Conservation (phyloP, 2,797 vertebrate species). For the Eulemur mongoz region DNA sequence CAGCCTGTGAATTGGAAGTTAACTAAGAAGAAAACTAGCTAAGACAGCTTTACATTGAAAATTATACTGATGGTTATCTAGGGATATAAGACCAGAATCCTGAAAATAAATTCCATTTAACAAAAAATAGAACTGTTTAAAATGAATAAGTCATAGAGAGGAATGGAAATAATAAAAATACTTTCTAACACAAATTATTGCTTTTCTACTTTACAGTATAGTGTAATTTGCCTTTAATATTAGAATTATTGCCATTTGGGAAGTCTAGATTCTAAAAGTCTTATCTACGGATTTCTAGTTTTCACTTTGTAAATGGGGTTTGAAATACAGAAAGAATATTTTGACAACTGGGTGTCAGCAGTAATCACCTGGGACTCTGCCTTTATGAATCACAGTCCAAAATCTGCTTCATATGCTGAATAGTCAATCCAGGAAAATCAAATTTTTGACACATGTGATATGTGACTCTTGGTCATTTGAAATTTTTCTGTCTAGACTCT, state of each 20-base stretch:
- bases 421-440: conserved; percentile 51
- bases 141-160: neutral
- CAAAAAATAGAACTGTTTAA: neutral
- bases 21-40: neutral
- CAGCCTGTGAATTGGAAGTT: neutral
- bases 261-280: conserved; percentile 31
- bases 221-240: conserved; percentile 22
- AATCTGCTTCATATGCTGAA: conserved; percentile 53
- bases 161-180: neutral
- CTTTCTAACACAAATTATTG: neutral
- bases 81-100: neutral
- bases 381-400: conserved; percentile 66
- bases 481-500: neutral
- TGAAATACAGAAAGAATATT: conserved; percentile 66
- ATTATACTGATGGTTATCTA: neutral
- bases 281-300: conserved; percentile 45
- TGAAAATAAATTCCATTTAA: neutral
- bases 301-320: conserved; percentile 46
- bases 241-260: conserved; percentile 61
- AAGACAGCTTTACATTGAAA: neutral
- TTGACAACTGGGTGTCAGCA: conserved; percentile 60
- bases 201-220: neutral
- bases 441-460: conserved; percentile 13
- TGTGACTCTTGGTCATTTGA: neutral
- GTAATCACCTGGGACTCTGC: conserved; percentile 65